Percentiles rank a stretch among this genome's conserved stretches.
Evolutionary conservation across 2,888 invertebrate genomes (phyloP).

Genomic region (Plusia festucae): DNA sequence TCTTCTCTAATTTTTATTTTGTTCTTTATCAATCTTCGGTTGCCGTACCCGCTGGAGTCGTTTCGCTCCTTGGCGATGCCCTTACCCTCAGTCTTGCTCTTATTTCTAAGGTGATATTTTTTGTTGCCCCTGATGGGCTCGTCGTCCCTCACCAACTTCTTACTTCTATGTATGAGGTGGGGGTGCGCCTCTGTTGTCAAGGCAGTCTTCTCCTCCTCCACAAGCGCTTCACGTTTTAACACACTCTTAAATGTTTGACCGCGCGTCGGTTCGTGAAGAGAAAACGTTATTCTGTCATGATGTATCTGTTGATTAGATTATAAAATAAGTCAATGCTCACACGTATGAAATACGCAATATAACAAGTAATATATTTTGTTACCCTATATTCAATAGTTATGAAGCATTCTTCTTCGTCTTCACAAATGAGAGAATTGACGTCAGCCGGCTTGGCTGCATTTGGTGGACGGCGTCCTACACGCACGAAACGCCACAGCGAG

Average conservation of each 20-base stretch:
- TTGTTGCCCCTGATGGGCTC: conserved; percentile 58
- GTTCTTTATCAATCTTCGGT: conserved; percentile 70
- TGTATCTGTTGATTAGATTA: conserved; percentile 73
- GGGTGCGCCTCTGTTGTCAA: conserved; percentile 57
- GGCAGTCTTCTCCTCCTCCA: conserved; percentile 65
- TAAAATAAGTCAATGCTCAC: not conserved
- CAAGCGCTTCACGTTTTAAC: conserved; percentile 73
- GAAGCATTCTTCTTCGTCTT: conserved; percentile 85
- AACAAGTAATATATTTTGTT: conserved; percentile 30
- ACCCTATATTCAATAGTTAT: conserved; percentile 84
- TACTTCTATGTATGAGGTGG: conserved; percentile 59
- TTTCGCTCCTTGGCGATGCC: conserved; percentile 75
- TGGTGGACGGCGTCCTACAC: conserved; percentile 76
- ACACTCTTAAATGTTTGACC: conserved; percentile 85
- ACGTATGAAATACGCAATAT: too few species aligned
- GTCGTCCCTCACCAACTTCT: conserved; percentile 65
- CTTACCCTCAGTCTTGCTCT: conserved; percentile 75
- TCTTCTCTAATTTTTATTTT: conserved; percentile 81
- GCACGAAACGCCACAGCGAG: conserved; percentile 82
- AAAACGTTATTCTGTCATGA: conserved; percentile 84
- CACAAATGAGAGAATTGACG: conserved; percentile 83
- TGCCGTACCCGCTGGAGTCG: conserved; percentile 71
- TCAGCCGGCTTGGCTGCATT: conserved; percentile 82
- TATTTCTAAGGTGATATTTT: conserved; percentile 67
- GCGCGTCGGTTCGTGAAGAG: conserved; percentile 81